These are phyloP conservation scores for Catalaphyllia jardinei DNA, from an alignment of 64 coral and sea anemone genomes.

Conservation along the genomic window DNA sequence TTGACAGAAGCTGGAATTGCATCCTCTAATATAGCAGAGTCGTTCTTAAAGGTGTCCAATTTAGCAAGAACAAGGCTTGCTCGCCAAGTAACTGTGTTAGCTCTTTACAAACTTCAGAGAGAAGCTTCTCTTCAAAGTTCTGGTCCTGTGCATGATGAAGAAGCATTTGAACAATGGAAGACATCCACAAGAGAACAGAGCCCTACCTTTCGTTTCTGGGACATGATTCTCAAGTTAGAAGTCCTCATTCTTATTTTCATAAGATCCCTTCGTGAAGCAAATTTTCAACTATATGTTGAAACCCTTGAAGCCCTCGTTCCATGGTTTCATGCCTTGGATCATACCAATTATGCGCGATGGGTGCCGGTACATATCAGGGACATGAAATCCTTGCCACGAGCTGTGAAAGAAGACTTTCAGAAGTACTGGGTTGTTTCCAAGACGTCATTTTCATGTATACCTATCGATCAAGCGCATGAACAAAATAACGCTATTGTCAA, in stretches of 20 bases:
- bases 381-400: constrained; percentile 9
- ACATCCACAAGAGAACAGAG: not conserved
- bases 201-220: constrained; percentile 47
- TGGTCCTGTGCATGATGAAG: too few relatives aligned
- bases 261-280: constrained; percentile 41
- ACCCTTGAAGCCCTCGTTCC: constrained; percentile 7
- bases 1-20: constrained; percentile 13
- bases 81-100: not conserved
- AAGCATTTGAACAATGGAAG: too few relatives aligned
- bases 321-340: constrained; percentile 46
- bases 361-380: constrained; percentile 16
- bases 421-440: constrained; percentile 7
- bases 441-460: constrained; percentile 19
- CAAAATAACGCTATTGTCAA: too few relatives aligned
- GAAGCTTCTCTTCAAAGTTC: not conserved
- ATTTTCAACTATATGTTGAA: constrained; percentile 60
- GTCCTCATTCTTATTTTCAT: constrained; percentile 2
- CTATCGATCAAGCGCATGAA: not conserved
- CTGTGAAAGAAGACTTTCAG: not conserved
- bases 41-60: constrained; percentile 2
- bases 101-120: not conserved
- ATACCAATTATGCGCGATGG: constrained; percentile 57
- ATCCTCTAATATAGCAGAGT: not conserved
- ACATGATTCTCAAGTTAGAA: constrained; percentile 31
- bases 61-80: not conserved